Evolutionary conservation across 2,888 invertebrate genomes (phyloP).

Genomic region (Chloroclysta siterata): DNA sequence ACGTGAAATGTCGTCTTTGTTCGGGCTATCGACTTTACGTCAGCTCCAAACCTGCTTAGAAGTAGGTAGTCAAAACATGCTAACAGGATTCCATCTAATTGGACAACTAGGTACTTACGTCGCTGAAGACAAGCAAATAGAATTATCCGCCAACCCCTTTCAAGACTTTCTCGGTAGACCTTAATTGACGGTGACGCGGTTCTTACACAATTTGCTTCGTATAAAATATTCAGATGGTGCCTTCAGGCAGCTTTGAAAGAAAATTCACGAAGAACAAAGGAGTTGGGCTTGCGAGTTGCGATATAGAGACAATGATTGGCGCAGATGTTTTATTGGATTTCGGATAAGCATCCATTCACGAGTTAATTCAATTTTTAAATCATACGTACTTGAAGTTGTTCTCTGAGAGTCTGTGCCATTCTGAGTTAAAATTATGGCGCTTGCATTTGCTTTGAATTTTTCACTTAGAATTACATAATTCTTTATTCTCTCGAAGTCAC

Average conservation of each 20-base stretch:
- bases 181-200: constrained; percentile 51
- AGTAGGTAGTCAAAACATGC: constrained; percentile 16
- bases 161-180: constrained; percentile 37
- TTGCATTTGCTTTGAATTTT: too few relatives aligned
- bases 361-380: constrained; percentile 32
- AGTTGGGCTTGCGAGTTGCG: constrained; percentile 39
- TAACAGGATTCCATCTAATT: constrained; percentile 38
- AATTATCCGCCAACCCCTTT: constrained; percentile 45
- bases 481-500: too few relatives aligned
- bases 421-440: neutral
- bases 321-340: constrained; percentile 46
- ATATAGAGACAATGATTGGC: constrained; percentile 48
- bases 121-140: constrained; percentile 42
- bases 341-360: constrained; percentile 30
- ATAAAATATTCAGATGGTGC: constrained; percentile 49
- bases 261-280: constrained; percentile 53
- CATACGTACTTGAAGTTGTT: constrained; percentile 19
- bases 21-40: constrained; percentile 11
- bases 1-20: constrained; percentile 33
- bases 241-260: constrained; percentile 40
- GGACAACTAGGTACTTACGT: constrained; percentile 25
- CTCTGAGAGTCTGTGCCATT: constrained; percentile 7
- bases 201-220: constrained; percentile 44
- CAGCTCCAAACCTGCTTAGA: constrained; percentile 10
- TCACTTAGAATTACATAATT: too few relatives aligned